Conservation (phyloP, 2,888 invertebrate genomes). For the Blastobasis lacticolella region DNA sequence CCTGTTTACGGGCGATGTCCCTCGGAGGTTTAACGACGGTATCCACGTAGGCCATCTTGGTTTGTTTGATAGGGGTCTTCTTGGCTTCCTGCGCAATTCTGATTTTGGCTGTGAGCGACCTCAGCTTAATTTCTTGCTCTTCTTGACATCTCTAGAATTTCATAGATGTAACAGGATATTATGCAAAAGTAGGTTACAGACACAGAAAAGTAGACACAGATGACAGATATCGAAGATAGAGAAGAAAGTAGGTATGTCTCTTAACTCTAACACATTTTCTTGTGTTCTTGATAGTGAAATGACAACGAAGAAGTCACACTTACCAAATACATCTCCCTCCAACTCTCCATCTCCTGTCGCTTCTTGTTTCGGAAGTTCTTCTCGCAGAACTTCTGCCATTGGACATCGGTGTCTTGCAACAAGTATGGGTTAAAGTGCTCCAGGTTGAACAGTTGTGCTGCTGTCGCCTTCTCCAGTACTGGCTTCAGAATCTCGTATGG, state of each 20-base stretch:
- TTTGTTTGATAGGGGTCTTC: slow-evolving; percentile 86
- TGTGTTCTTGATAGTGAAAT: too few relatives aligned
- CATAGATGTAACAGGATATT: too few relatives aligned
- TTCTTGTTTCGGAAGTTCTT: slow-evolving; percentile 83
- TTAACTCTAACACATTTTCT: too few relatives aligned
- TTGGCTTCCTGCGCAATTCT: slow-evolving; percentile 84
- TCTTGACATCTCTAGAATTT: slow-evolving; percentile 82
- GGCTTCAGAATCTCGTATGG: slow-evolving; percentile 93
- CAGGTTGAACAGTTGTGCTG: slow-evolving; percentile 86
- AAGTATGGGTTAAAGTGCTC: slow-evolving; percentile 95
- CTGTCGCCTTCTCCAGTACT: slow-evolving; percentile 89
- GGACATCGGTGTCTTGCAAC: slow-evolving; percentile 89
- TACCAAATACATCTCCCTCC: slow-evolving; percentile 93
- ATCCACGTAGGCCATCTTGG: slow-evolving; percentile 93
- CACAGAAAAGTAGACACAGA: too few relatives aligned
- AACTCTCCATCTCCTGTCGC: slow-evolving; percentile 89
- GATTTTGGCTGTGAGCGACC: slow-evolving; percentile 87
- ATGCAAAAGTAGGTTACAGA: too few relatives aligned
- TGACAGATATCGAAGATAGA: too few relatives aligned
- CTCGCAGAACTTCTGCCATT: slow-evolving; percentile 91
- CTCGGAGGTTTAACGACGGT: slow-evolving; percentile 92
- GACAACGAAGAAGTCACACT: not conserved
- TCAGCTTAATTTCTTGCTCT: slow-evolving; percentile 88
- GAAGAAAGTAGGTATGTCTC: too few relatives aligned
- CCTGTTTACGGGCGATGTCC: slow-evolving; percentile 87